A percentile compares a stretch with the other conserved stretches of the same genome.
Evolutionary conservation across 2,797 vertebrate species (phyloP).

Genomic region (Periparus ater): DNA sequence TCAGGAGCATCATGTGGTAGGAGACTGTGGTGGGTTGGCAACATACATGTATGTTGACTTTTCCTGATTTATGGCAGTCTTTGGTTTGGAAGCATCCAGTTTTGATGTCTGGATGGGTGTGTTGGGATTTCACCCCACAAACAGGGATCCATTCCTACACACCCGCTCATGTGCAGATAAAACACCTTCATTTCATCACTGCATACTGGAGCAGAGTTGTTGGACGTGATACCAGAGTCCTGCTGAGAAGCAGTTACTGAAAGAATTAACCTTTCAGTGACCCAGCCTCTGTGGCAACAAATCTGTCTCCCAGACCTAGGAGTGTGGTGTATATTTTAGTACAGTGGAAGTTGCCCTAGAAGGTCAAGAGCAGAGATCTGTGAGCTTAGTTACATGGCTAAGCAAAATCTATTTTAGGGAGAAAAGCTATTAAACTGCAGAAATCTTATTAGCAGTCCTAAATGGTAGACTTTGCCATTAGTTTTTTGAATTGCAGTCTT

Average conservation of each 20-base stretch:
- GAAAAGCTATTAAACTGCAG: constrained; percentile 23
- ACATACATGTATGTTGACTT: neutral
- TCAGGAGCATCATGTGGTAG: fast-evolving
- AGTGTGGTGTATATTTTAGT: neutral
- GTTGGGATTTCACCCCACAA: neutral
- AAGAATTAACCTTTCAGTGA: neutral
- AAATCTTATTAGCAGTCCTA: constrained; percentile 14
- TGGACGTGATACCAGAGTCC: neutral
- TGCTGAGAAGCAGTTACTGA: neutral
- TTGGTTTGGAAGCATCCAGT: neutral
- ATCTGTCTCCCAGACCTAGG: neutral
- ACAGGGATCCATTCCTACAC: neutral
- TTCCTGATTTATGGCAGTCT: neutral
- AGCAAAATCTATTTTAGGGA: constrained; percentile 17
- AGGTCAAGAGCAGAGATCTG: neutral
- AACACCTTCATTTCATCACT: neutral
- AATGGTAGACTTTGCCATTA: neutral
- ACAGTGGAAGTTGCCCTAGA: neutral
- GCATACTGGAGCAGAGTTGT: neutral
- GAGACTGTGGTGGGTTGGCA: neutral
- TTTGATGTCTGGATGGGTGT: neutral
- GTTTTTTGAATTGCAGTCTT: neutral
- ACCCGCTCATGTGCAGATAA: neutral
- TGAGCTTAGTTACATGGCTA: neutral
- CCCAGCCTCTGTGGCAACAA: neutral